Percentiles rank a stretch among this genome's conserved stretches.
Evolutionary conservation across 2,113 vertebrate species (phyloP).

Genomic region (Furnarius figulus): DNA sequence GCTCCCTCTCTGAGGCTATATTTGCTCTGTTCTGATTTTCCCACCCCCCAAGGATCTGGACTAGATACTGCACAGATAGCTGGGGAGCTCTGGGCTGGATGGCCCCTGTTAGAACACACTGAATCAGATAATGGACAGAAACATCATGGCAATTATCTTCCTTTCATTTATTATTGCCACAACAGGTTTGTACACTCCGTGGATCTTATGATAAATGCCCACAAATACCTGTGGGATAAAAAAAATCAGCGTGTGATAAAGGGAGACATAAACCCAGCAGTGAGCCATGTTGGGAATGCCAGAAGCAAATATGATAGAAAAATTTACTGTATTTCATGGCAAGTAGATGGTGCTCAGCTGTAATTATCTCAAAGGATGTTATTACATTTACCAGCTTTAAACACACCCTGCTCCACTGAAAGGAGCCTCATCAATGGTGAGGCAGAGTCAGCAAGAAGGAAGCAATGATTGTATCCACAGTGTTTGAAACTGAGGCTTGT

Average conservation of each 20-base stretch:
- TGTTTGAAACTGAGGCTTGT: not conserved
- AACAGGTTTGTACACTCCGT: not conserved
- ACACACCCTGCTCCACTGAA: not conserved
- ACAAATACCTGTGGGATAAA: not conserved
- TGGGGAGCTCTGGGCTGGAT: not conserved
- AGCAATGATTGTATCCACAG: not conserved
- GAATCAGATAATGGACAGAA: not conserved
- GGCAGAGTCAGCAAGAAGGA: not conserved
- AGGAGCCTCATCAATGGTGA: not conserved
- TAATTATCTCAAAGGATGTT: not conserved
- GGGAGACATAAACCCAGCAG: not conserved
- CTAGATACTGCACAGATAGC: conserved; percentile 6
- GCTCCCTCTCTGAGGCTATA: not conserved
- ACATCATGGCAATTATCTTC: not conserved
- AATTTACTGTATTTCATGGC: not conserved
- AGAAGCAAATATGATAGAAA: not conserved
- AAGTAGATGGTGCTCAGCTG: not conserved
- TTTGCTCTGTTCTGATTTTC: conserved; percentile 45
- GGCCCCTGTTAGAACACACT: not conserved
- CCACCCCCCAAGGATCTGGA: conserved; percentile 27
- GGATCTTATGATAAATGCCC: not conserved
- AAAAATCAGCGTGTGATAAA: not conserved
- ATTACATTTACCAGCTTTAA: not conserved
- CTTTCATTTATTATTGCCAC: not conserved
- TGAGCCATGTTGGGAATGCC: not conserved